A percentile compares a stretch with the other conserved stretches of the same genome.
These are phyloP conservation scores for Drosophila yakuba DNA, from an alignment of 1,140 invertebrate species.

Conservation along the genomic window DNA sequence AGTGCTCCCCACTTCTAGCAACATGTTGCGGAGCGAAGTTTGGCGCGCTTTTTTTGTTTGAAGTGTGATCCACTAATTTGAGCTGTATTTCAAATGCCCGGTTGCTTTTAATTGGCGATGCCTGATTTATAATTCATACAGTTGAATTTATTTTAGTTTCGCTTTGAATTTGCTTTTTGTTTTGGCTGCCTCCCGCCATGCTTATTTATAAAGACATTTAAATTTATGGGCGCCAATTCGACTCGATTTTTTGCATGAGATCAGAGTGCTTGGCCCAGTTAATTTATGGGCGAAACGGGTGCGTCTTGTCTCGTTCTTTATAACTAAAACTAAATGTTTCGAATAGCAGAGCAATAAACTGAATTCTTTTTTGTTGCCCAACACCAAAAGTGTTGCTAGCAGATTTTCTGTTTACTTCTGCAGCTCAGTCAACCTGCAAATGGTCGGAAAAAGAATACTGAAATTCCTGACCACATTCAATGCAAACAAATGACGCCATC, in stretches of 20 bases:
- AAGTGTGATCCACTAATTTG: constrained; percentile 19
- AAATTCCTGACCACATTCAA: constrained; percentile 47
- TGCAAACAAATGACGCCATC: constrained; percentile 68
- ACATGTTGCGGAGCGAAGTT: constrained; percentile 35
- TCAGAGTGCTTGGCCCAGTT: constrained; percentile 61
- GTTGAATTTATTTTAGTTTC: constrained; percentile 47
- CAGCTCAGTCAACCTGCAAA: constrained; percentile 47
- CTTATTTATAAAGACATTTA: constrained; percentile 80
- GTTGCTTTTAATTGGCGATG: constrained; percentile 54
- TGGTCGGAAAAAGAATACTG: constrained; percentile 7
- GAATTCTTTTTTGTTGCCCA: constrained; percentile 27
- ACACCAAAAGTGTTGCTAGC: constrained; percentile 31
- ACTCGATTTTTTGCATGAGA: constrained; percentile 70
- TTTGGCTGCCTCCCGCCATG: constrained; percentile 39
- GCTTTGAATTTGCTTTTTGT: constrained; percentile 18
- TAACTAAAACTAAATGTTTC: constrained; percentile 54
- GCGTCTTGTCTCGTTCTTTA: constrained; percentile 26
- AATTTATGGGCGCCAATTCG: constrained; percentile 62
- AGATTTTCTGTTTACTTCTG: constrained; percentile 32
- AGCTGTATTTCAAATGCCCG: constrained; percentile 9
- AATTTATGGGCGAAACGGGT: constrained; percentile 66
- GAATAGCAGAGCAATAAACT: constrained; percentile 53
- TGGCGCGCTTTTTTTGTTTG: constrained; percentile 28
- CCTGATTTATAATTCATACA: constrained; percentile 70
- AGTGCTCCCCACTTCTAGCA: not conserved